Conservation (phyloP, 2,888 invertebrate genomes). For the Siphlonurus alternatus region DNA sequence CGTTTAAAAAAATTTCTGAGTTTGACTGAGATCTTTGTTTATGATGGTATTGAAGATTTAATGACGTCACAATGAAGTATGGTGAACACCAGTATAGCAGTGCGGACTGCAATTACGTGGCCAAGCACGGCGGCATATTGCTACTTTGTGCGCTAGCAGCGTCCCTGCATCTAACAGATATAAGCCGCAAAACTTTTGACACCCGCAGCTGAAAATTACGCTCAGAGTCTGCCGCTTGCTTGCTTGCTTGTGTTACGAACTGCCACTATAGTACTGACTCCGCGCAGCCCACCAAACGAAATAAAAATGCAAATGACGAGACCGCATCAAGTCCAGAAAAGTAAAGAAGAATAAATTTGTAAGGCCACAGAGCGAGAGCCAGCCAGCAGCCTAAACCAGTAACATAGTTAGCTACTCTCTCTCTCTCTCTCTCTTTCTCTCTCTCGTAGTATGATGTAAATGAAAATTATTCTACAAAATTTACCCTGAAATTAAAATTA, state of each 20-base stretch:
- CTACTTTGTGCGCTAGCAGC: background rate
- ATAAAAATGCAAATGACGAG: background rate
- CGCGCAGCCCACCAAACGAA: background rate
- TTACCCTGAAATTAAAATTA: no score
- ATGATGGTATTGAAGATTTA: no score
- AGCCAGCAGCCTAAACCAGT: no score
- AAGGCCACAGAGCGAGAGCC: background rate
- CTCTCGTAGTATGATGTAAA: no score
- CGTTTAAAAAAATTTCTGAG: no score
- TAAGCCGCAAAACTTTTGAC: background rate
- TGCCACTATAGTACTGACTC: background rate
- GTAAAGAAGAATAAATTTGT: background rate
- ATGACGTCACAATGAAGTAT: background rate
- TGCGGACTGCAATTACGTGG: background rate
- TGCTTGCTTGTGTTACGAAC: background rate
- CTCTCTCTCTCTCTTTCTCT: no score
- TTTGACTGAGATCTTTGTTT: no score
- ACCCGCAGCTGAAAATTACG: background rate
- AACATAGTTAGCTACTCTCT: no score
- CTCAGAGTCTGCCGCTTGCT: background rate
- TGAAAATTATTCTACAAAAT: background rate
- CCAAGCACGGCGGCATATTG: background rate
- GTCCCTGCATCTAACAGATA: no score
- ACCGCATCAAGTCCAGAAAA: background rate
- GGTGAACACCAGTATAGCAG: background rate